Evolutionary conservation across 2,113 vertebrate genomes (phyloP), one percentile per base, ranked within the genome.

Genomic region (Procavia capensis): DNA sequence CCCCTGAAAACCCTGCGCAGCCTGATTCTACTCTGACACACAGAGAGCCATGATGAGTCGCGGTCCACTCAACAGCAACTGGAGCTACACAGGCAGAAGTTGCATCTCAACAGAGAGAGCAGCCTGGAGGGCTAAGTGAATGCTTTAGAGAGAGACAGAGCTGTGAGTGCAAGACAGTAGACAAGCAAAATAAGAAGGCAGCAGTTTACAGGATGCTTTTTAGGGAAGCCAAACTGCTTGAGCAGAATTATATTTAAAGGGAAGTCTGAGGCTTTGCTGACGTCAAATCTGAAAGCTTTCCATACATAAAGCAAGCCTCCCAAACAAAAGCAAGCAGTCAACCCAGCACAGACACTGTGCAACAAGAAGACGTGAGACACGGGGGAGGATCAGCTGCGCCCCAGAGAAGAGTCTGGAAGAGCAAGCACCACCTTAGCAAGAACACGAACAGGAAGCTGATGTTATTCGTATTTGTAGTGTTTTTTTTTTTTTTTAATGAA

Each of bases 261-360:
- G n/a, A 93, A 93, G 91, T 84, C 25, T 45, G 64, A 96, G 36
- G 13, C 57, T 68, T 84, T 74, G 68, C 63, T 84, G 25, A 63
- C n/a, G 20, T 66, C 31, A 50, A 54, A 22, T 47, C 68, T 50
- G 34, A 10, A 81, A 72, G 34, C 31, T 86, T 83, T 92, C n/a
- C 50, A 25, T 81, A 70, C 57, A 36, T 57, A 66, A 90, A 87
- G 74, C 43, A 81, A 91, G 45, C 34, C 84, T 45, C 54, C 68
- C 66, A 29, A 85, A 68, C 14, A 47, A 88, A 93, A 85, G 66
- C n/a, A 64, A 64, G 57, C n/a, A 20, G 61, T 24, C 64, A 80
- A 43, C 7, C 20, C 4, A 13, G 9, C 5, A 11, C 19, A 54
- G 64, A 64, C 9, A 22, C 72, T 25, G 81, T 39, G 39, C 22